phyloP scores from a whole-genome alignment of 1,140 invertebrate genomes.

The Ostrea denselamellosa region DNA sequence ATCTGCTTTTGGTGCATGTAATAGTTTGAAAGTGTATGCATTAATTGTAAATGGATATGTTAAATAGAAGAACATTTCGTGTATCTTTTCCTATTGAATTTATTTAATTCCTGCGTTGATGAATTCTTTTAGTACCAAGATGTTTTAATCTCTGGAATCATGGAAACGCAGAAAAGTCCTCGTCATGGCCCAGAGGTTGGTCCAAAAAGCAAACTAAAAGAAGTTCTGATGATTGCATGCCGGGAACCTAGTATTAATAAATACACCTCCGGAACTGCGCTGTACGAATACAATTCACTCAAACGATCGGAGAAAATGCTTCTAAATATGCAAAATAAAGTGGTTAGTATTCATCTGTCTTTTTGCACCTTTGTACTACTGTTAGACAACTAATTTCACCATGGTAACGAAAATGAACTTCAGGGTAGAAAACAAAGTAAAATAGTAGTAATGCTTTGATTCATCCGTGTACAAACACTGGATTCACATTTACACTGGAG shows the following conservation, averaged over 20 bases:
- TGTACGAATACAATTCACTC: conserved; percentile 39
- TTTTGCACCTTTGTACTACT: too few species aligned
- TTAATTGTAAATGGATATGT: neutral
- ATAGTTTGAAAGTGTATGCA: neutral
- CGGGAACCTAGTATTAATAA: conserved; percentile 39
- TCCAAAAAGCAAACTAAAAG: conserved; percentile 1
- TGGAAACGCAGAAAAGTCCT: conserved; percentile 40
- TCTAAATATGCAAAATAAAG: neutral
- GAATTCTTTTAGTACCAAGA: conserved; percentile 38
- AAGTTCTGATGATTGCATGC: neutral
- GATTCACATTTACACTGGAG: too few species aligned
- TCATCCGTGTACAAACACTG: too few species aligned
- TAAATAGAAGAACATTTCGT: neutral
- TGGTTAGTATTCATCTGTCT: neutral
- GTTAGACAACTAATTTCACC: too few species aligned
- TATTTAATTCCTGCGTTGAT: neutral
- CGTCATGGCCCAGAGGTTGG: neutral
- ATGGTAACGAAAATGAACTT: too few species aligned
- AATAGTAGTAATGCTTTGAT: too few species aligned
- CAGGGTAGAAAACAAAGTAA: too few species aligned
- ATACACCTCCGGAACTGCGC: conserved; percentile 35
- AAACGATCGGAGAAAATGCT: conserved; percentile 44
- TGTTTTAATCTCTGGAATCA: conserved; percentile 37
- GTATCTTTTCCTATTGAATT: neutral
- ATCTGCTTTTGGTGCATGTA: neutral